phyloP scores from a whole-genome alignment of 2,888 invertebrate genomes.

The Erannis defoliaria region DNA sequence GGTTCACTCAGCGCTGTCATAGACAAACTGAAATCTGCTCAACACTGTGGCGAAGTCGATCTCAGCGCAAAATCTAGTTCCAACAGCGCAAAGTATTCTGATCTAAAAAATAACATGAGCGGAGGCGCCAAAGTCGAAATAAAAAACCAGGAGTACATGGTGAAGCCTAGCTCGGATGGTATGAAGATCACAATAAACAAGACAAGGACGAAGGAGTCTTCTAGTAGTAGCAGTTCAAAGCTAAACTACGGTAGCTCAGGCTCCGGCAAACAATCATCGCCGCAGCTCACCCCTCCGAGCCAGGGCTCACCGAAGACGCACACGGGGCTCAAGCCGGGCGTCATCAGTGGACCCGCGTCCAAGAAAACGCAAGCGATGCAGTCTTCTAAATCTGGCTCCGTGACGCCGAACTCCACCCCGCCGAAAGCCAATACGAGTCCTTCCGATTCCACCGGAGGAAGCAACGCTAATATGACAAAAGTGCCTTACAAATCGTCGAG shows the following conservation, averaged over 20 bases:
- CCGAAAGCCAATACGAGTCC: slow-evolving; percentile 77
- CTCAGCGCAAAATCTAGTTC: slow-evolving; percentile 80
- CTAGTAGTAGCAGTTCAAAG: slow-evolving; percentile 78
- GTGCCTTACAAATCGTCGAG: slow-evolving; percentile 82
- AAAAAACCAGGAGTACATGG: slow-evolving; percentile 95
- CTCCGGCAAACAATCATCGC: slow-evolving; percentile 79
- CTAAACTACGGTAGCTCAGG: slow-evolving; percentile 77
- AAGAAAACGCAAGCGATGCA: slow-evolving; percentile 91
- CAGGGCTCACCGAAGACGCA: slow-evolving; percentile 92
- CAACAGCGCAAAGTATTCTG: slow-evolving; percentile 74
- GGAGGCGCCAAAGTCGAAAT: slow-evolving; percentile 76
- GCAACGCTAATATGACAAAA: slow-evolving; percentile 69
- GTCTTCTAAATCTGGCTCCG: slow-evolving; percentile 76
- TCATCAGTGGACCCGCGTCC: slow-evolving; percentile 94
- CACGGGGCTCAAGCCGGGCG: slow-evolving; percentile 94
- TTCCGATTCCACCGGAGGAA: slow-evolving; percentile 68
- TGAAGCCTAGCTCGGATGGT: slow-evolving; percentile 95
- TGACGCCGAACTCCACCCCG: slow-evolving; percentile 74
- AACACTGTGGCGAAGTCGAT: slow-evolving; percentile 88
- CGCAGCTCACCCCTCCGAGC: slow-evolving; percentile 79
- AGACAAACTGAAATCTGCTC: slow-evolving; percentile 93
- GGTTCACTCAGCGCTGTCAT: slow-evolving; percentile 94
- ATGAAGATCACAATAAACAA: slow-evolving; percentile 97
- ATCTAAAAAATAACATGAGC: slow-evolving; percentile 77
- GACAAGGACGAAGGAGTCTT: slow-evolving; percentile 91